Evolutionary conservation across 2,888 invertebrate genomes (phyloP).

Genomic region (Sinodicranocentrus sp.): DNA sequence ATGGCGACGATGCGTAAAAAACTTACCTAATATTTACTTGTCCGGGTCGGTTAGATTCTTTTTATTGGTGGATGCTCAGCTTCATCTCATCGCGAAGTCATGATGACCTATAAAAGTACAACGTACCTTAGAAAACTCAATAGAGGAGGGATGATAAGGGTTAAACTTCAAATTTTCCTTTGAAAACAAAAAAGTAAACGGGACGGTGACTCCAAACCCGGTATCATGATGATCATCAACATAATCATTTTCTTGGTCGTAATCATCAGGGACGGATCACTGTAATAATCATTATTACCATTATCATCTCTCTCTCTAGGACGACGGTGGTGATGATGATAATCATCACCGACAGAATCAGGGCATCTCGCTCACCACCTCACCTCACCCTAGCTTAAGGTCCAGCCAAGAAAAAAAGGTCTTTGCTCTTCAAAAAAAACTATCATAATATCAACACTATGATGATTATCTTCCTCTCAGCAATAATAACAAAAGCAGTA

Average conservation of each 20-base stretch:
- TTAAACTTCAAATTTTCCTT: constrained; percentile 37
- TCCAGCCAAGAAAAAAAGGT: constrained; percentile 54
- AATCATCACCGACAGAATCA: constrained; percentile 57
- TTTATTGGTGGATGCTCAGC: constrained; percentile 50
- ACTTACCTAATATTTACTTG: constrained; percentile 17
- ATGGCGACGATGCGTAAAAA: constrained; percentile 16
- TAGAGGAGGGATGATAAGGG: not conserved
- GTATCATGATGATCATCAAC: constrained; percentile 39
- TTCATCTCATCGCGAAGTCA: no score
- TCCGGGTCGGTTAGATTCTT: constrained; percentile 32
- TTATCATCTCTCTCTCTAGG: constrained; percentile 57
- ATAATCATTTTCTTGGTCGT: constrained; percentile 31
- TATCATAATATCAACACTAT: constrained; percentile 42
- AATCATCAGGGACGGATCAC: constrained; percentile 62
- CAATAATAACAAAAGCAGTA: constrained; percentile 56
- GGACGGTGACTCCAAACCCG: not conserved
- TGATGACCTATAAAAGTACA: not conserved
- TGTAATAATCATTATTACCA: constrained; percentile 68
- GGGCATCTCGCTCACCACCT: constrained; percentile 38
- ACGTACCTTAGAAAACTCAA: not conserved
- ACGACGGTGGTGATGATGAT: not conserved
- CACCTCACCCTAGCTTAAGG: constrained; percentile 7
- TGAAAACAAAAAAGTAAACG: constrained; percentile 5
- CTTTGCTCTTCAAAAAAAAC: constrained; percentile 50
- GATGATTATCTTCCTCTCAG: constrained; percentile 44